Evolutionary conservation across 2,113 vertebrate genomes (phyloP).

Genomic region (Catagonus wagneri): DNA sequence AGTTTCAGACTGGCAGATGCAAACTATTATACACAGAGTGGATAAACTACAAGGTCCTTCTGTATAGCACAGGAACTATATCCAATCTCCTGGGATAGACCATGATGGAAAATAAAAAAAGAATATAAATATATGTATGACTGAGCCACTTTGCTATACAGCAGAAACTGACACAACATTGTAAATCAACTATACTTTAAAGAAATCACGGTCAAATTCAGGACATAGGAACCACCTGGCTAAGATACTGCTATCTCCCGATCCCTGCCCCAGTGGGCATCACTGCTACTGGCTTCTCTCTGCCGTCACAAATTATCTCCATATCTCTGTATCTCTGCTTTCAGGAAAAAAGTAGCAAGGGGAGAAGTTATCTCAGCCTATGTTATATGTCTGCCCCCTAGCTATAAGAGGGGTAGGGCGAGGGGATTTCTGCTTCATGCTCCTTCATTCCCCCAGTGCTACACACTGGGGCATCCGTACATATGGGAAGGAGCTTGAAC

Average conservation of each 20-base stretch:
- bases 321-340: background rate
- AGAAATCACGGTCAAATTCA: background rate
- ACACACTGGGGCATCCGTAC: background rate
- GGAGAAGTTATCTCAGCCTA: background rate
- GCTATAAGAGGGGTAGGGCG: background rate
- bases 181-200: too few species aligned
- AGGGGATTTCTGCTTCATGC: background rate
- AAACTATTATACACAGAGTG: too few species aligned
- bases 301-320: background rate
- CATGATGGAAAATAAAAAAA: too few species aligned
- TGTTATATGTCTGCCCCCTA: background rate
- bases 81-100: too few species aligned
- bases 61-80: too few species aligned
- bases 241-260: background rate
- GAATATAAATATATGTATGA: too few species aligned
- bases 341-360: background rate
- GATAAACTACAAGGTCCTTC: too few species aligned
- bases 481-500: background rate
- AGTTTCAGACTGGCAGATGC: too few species aligned
- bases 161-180: too few species aligned
- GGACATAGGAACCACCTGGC: background rate
- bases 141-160: too few species aligned
- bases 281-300: background rate
- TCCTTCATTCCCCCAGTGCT: background rate
- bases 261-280: background rate